Evolutionary conservation across 2,888 invertebrate species (phyloP), one percentile per base, ranked within the genome.

Genomic region (Hylaea fasciaria): DNA sequence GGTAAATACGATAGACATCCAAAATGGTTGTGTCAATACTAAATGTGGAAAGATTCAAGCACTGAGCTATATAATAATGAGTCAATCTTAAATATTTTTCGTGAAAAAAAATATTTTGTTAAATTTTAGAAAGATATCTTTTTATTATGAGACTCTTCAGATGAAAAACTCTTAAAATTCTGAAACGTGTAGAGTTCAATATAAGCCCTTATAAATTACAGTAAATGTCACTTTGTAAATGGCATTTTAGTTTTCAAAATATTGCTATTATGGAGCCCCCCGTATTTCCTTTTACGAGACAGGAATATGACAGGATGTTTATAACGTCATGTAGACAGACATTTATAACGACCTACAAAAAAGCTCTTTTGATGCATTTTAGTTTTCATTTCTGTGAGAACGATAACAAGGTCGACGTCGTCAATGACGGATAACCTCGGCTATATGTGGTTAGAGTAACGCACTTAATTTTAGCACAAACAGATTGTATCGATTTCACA

Each of bases 271-370:
- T 64, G 59, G 48, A 58, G 64, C 66, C 57, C 66, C 57, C 67
- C 64, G 32, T 57, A 53, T 59, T 28, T 65, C 56, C 72, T 72
- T 2, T 66, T 68, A n/a, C n/a, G n/a, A n/a, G n/a, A n/a, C n/a
- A n/a, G n/a, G n/a, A n/a, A n/a, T n/a, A 67, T 70, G 62, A 67
- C 76, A 79, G 80, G 80, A 81, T 77, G 76, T 80, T 78, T 76
- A 68, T 70, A 70, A 69, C 65, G 60, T 64, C 65, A 63, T 62
- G 64, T 56, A 65, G 58, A 52, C 53, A 62, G 46, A 66, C 58
- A 70, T 70, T 68, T 74, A 69, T 57, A 52, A 58, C 48, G 52
- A 56, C 64, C 43, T 55, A 57, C 48, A 57, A 54, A 49, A 68
- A 71, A 74, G 64, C 66, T 62, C 49, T 62, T 73, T 72, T 74